Base-by-base conservation (phyloP, 2,888 invertebrate genomes). In the Pandemis heparana region DNA sequence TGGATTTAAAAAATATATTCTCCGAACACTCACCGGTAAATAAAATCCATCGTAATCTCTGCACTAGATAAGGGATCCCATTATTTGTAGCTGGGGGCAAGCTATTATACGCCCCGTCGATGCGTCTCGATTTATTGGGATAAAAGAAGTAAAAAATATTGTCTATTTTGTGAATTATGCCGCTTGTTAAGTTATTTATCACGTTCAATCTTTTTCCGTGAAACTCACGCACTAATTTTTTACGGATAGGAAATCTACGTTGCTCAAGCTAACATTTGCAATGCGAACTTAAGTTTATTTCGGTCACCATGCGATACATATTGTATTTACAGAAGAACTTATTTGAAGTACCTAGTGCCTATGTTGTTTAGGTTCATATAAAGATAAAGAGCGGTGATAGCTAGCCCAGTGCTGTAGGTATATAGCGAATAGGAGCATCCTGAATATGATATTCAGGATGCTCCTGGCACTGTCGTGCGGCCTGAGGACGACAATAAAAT, bases 101-200 rank as follows among this genome's bases (percentile, higher is more conserved):
- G 56, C 53, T 46, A 67, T 56, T 56, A 56, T 56, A 67, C 66
- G 66, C 66, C 56, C 66, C 66, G 66, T 67, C 66, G 66, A 41
- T 67, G 66, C 14, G 41, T 32, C 51, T 12, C 8, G 56, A 67
- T 67, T 67, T 67, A 67, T 56, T 14, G 66, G 41, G 12, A 41
- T 6, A 38, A 66, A 41, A 53, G 53, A 53, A n/a, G 38, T 51
- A 38, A 56, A 56, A 53, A 67, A 66, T 66, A 66, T 39, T 56
- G 39, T 53, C 56, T 56, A 6, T 23, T 66, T 5, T 56, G 39
- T 56, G 56, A 41, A 43, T 53, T 51, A 65, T 65, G n/a, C 14
- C 23, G 18, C 53, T 18, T 53, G 53, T 51, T 51, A 16, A 53
- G 18, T 56, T 56, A 56, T 56, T 56, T 56, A 56, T 56, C 23